Evolutionary conservation across 1,140 invertebrate genomes (phyloP), one percentile per base, ranked within the genome.

Genomic region (Sitodiplosis mosellana): DNA sequence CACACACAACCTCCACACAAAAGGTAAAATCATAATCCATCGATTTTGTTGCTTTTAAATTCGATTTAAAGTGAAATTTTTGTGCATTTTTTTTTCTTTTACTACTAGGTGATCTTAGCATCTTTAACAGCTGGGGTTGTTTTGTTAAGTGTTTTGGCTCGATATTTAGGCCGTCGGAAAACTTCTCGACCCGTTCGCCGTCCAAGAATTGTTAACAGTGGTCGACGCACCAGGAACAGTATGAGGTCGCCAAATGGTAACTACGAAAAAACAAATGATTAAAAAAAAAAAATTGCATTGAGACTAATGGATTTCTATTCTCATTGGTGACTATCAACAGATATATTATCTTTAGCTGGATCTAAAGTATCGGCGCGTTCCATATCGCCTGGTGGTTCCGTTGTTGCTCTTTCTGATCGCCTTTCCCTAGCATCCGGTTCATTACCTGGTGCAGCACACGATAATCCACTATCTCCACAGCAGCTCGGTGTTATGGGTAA

Each of bases 401-500:
- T 63, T 1, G 38, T 67, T 11, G 71, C 71, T 3, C 70, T 73
- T 46, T 77, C 72, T 50, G 74, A 79, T 56, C 67, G 72, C 15
- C 53, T 73, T 19, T 79, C 77, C 0, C 48, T 78, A 44, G 73
- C 75, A 8, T 77, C 75, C 0, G 75, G 75, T 11, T 77, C 75
- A 18, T 64, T 73, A 46, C 67, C 65, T 4, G 66, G 65, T 6
- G 51, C 46, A 8, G 33, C 54, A 40, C 67, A 71, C 46, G 63
- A 66, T 22, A 65, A 70, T 2, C 65, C 69, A 15, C 64, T 78
- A 10, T 77, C 77, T 11, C 75, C 76, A n/a, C 77, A 80, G 54
- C 77, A 80, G 49, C 56, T 79, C 21, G 77, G 77, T 44, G 73
- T 78, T 22, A 78, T 80, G 77, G 76, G 76, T 70, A 57, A 72